A percentile compares a stretch with the other conserved stretches of the same genome.
Conservation (phyloP, 2,888 invertebrate species). For the Deilephila elpenor region DNA sequence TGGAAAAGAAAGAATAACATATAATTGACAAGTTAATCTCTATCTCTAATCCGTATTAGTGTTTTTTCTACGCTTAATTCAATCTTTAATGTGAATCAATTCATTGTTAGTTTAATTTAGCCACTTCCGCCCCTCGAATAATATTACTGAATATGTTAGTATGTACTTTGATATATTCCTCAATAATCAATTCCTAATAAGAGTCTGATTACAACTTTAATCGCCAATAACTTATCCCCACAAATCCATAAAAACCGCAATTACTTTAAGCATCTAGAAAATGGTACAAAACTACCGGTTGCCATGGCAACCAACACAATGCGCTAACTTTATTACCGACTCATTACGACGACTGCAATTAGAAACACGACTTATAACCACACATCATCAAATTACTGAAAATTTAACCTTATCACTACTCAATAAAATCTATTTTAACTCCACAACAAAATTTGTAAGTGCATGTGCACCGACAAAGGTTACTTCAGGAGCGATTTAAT, state of each 20-base stretch:
- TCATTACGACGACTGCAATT: constrained; percentile 60
- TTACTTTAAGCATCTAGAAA: background rate
- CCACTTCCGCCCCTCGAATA: no score
- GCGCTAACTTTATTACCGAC: constrained; percentile 57
- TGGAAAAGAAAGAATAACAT: no score
- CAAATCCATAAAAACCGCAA: constrained; percentile 2
- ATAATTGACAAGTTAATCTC: no score
- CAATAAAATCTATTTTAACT: constrained; percentile 32
- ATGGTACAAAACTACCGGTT: constrained; percentile 38
- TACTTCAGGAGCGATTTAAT: background rate
- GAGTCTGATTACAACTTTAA: no score
- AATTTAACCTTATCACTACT: constrained; percentile 33
- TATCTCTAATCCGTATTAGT: no score
- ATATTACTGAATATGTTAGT: no score
- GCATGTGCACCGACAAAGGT: constrained; percentile 23
- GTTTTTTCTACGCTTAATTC: no score
- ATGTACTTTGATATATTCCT: no score
- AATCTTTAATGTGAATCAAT: no score
- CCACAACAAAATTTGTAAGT: constrained; percentile 22
- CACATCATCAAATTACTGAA: constrained; percentile 29
- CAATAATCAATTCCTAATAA: no score
- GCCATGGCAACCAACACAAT: constrained; percentile 61
- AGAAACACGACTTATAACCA: constrained; percentile 39
- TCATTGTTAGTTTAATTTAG: no score
- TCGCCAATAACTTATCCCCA: no score